Evolutionary conservation across 2,797 vertebrate genomes (phyloP), one percentile per base, ranked within the genome.

Genomic region (Coranthus polyacanthus): DNA sequence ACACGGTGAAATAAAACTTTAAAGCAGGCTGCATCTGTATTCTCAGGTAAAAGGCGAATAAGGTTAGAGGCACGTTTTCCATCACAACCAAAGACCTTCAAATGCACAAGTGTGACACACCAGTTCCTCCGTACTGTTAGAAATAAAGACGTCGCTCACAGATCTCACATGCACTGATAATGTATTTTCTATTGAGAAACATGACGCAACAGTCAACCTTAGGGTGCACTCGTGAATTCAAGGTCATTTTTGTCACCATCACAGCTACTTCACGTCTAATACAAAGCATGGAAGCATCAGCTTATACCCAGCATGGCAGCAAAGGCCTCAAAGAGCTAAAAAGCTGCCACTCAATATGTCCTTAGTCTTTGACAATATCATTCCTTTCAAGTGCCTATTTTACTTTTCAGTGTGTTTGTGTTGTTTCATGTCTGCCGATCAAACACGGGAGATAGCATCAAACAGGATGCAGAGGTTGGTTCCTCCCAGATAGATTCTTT

Each of bases 341-440:
- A 87, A 80, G 68, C 79, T 75, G 82, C 76, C 75, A 81, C 75
- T 92, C 87, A 81, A 57, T 84, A 74, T 70, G 71, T 81, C 59
- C 49, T 36, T 44, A 20, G 18, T 67, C 77, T 82, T 77, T 82
- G 58, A 82, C 79, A 59, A 72, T 51, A 75, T 70, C 63, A 76
- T 72, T 46, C 67, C 78, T 76, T 83, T 82, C 64, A 82, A 78
- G 72, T 78, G 66, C 29, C 82, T 73, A 47, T 84, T 87, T 82
- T 69, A 56, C 63, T 75, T 64, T 72, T 83, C 64, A 59, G 1
- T 59, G 67, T 81, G 60, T 71, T 81, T 68, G 64, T 76, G 66
- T 61, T 69, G 64, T 86, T 82, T 86, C 64, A 74, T 81, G 82
- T 81, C 41, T 54, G 41, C 0, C 44, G 68, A 89, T 86, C 79